Percentiles rank a stretch among this genome's conserved stretches.
These are phyloP conservation scores for Saccostrea echinata DNA, from an alignment of 1,140 invertebrate species.

Conservation along the genomic window DNA sequence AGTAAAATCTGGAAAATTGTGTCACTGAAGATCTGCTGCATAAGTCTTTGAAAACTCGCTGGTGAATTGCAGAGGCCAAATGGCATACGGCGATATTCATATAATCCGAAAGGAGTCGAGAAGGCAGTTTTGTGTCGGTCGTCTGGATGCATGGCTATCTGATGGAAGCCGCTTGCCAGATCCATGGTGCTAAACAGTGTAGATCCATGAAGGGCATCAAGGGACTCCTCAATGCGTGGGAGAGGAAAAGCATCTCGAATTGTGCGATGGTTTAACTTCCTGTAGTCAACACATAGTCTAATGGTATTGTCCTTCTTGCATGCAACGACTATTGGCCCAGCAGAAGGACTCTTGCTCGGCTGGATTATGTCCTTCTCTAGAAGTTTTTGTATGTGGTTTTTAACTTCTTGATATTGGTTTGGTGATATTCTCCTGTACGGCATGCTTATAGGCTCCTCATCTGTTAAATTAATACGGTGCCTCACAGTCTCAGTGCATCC, in stretches of 20 bases:
- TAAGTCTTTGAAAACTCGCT: background rate
- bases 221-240: constrained; percentile 79
- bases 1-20: constrained; percentile 47
- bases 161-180: constrained; percentile 71
- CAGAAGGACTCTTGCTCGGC: constrained; percentile 52
- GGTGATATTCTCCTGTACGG: constrained; percentile 41
- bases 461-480: constrained; percentile 3
- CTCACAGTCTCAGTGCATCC: too few species aligned
- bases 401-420: constrained; percentile 48
- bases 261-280: constrained; percentile 78
- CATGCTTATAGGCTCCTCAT: constrained; percentile 25
- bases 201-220: constrained; percentile 63
- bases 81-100: too few species aligned
- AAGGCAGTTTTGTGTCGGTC: too few species aligned
- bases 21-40: constrained; percentile 52
- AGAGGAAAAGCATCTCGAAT: constrained; percentile 76
- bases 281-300: constrained; percentile 77
- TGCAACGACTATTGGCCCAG: constrained; percentile 53
- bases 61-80: too few species aligned
- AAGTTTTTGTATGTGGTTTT: constrained; percentile 43
- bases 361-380: constrained; percentile 44
- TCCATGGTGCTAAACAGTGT: constrained; percentile 76
- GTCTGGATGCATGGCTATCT: constrained; percentile 63
- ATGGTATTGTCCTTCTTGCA: constrained; percentile 55
- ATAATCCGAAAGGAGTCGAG: too few species aligned